These are phyloP conservation scores for Melinopterus prodromus DNA, from an alignment of 2,888 invertebrate species.

Conservation along the genomic window DNA sequence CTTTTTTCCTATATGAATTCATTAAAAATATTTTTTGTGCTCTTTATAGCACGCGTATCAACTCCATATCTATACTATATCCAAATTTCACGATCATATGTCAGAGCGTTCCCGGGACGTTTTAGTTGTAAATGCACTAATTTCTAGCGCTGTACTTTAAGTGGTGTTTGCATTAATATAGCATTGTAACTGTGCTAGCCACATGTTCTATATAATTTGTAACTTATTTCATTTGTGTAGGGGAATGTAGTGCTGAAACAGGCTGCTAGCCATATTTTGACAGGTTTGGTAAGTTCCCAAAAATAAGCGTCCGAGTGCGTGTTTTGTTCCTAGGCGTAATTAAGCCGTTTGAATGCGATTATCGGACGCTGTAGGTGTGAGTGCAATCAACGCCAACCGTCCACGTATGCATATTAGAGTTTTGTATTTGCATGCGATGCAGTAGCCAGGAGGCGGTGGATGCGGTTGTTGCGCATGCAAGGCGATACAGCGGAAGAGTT, in stretches of 20 bases:
- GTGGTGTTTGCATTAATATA: too few species aligned
- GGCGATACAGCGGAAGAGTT: not conserved
- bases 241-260: not conserved
- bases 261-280: not conserved
- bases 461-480: constrained; percentile 29
- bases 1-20: too few species aligned
- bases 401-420: constrained; percentile 35
- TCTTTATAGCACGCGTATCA: too few species aligned
- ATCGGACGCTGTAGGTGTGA: constrained; percentile 36
- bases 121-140: too few species aligned
- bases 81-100: too few species aligned
- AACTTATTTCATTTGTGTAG: not conserved
- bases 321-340: constrained; percentile 27
- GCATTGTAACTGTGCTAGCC: too few species aligned
- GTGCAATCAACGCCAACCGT: constrained; percentile 33
- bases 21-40: too few species aligned
- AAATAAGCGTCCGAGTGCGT: not conserved
- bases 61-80: too few species aligned
- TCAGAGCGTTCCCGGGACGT: too few species aligned
- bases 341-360: constrained; percentile 36
- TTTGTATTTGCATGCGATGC: constrained; percentile 34
- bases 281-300: not conserved
- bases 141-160: too few species aligned
- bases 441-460: not conserved
- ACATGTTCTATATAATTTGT: too few species aligned